These are phyloP conservation scores for Lasioglossum malachurum DNA, from an alignment of 2,888 invertebrate genomes.

Conservation along the genomic window DNA sequence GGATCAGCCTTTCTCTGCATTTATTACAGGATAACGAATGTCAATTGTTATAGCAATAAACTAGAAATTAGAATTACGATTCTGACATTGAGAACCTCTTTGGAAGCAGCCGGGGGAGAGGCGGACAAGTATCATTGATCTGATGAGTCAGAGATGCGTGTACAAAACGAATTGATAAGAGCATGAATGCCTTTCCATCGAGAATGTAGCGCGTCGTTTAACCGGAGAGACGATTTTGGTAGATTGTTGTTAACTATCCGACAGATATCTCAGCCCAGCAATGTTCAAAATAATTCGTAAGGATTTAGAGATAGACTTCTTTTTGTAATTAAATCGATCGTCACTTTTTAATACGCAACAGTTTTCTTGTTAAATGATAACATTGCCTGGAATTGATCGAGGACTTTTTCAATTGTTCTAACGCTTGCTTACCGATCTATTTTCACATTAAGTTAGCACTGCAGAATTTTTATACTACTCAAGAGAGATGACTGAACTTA, in stretches of 20 bases:
- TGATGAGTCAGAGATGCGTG: conserved; percentile 36
- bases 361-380: background rate
- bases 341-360: background rate
- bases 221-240: conserved; percentile 1
- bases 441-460: background rate
- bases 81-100: conserved; percentile 33
- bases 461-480: background rate
- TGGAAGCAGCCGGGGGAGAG: background rate
- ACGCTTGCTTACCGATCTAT: background rate
- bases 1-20: conserved; percentile 19
- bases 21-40: conserved; percentile 23
- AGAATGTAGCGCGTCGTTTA: background rate
- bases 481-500: conserved; percentile 46
- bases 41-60: background rate
- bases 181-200: conserved; percentile 22
- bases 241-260: background rate
- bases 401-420: background rate
- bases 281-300: background rate
- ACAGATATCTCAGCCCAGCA: background rate
- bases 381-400: background rate
- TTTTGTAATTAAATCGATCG: background rate
- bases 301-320: background rate
- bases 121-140: conserved; percentile 36
- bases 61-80: background rate
- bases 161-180: conserved; percentile 38